phyloP scores from a whole-genome alignment of 2,113 vertebrate species.

The Connochaetes taurinus region DNA sequence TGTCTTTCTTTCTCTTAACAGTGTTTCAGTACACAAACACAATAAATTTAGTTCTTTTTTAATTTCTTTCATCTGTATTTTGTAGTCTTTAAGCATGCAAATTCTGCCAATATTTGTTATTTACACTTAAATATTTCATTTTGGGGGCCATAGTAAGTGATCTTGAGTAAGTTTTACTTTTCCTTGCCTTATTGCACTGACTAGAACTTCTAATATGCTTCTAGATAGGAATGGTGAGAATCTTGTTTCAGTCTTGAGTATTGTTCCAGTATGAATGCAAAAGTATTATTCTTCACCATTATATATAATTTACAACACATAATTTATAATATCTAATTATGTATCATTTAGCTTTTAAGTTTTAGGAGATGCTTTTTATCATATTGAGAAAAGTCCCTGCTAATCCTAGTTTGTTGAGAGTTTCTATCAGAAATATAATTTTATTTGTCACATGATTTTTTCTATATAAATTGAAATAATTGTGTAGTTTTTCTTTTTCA shows the following conservation, averaged over 20 bases:
- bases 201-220: background rate
- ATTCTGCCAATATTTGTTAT: background rate
- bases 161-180: background rate
- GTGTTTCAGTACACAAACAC: background rate
- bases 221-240: background rate
- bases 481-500: background rate
- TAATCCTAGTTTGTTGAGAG: background rate
- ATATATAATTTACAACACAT: background rate
- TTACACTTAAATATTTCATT: background rate
- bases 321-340: background rate
- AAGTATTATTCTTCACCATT: background rate
- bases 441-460: background rate
- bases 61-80: background rate
- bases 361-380: background rate
- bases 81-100: background rate
- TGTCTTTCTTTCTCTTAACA: background rate
- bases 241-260: background rate
- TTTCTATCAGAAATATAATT: background rate
- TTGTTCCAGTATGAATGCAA: background rate
- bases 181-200: background rate
- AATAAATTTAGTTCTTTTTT: background rate
- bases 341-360: background rate
- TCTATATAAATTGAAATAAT: background rate
- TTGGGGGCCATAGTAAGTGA: background rate
- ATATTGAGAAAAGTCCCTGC: background rate